Evolutionary conservation across 2,888 invertebrate genomes (phyloP), one percentile per base, ranked within the genome.

Genomic region (Eupithecia exiguata): DNA sequence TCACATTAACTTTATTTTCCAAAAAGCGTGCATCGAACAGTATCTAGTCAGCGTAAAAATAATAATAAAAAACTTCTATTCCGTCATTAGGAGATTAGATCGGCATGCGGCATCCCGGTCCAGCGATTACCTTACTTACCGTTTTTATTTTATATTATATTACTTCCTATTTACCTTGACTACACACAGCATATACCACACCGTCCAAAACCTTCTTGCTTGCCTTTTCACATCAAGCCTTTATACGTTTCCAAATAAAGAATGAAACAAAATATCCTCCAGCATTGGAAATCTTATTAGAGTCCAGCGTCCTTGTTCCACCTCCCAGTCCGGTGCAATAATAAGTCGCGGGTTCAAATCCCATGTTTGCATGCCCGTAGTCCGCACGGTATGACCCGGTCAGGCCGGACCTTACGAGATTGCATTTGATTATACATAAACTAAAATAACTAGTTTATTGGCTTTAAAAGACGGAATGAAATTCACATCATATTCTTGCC

Each of bases 281-380:
- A 10, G 53, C 14, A 58, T 58, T 58, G 58, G 58, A 25, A 58
- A 58, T 58, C 58, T 12, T 58, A 58, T 58, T 21, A 58, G 25
- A 25, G 14, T 58, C 3, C 21, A 14, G 21, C 58, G 58, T 12
- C 58, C 10, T 53, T 18, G 53, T 21, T n/a, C 53, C 25, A 25
- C 58, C 58, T 53, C 46, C 1, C 5, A 25, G 25, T 25, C 53
- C 25, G 58, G 12, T 5, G 21, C 49, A n/a, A 30, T 4, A 58
- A 58, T 25, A 58, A 25, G 58, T 58, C 58, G 58, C 58, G 58
- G 58, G 58, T 58, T 58, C 58, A 5, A 9, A 14, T 58, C 58
- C 58, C 25, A 14, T 25, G 25, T 58, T 25, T 58, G 58, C 58
- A 21, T 53, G 25, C 58, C n/a, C 12, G 53, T 0, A 21, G 21